Evolutionary conservation across 2,113 vertebrate genomes (phyloP), one percentile per base, ranked within the genome.

Genomic region (Cyprinodon tularosa): DNA sequence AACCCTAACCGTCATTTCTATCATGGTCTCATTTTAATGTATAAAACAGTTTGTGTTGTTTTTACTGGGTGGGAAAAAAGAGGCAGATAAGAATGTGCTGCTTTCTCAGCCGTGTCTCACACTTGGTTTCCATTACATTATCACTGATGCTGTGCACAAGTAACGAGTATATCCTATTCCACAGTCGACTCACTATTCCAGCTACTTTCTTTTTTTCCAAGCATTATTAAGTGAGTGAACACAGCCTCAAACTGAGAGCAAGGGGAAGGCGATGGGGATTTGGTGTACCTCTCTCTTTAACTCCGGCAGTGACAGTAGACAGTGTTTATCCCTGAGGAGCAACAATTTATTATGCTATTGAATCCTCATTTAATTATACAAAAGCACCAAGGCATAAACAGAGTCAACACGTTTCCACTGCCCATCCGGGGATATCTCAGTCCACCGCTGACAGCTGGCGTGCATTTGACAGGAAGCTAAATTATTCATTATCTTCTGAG

Each of bases 401-500:
- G 12, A 74, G 68, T 64, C 73, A 68, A 9, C 14, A 60, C 63
- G 59, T 7, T 15, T 71, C 61, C 44, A 38, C 47, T 67, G 66
- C 17, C 47, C 57, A 39, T 14, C 57, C 68, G 76, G 50, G 29
- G 62, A 79, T 77, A 36, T 50, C 20, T 60, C 29, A 60, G 17
- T 48, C 50, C 59, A 36, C 14, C 68, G 42, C 61, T 81, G 88
- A 88, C 82, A 86, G 81, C 66, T 89, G 78, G 20, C 89, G 83
- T 62, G 45, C 62, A 62, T 81, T 68, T 80, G 83, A 63, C 78
- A 85, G 77, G 62, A 48, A 42, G 78, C 69, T 89, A 84, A 87
- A 89, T 86, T 89, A 89, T 91, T 92, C 62, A 90, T 61, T 70
- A 29, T 79, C 62, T 82, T 71, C 78, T 84, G 71, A 90, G 73